These are phyloP conservation scores for Poecile montanus DNA, from an alignment of 2,797 vertebrate genomes.

Conservation along the genomic window DNA sequence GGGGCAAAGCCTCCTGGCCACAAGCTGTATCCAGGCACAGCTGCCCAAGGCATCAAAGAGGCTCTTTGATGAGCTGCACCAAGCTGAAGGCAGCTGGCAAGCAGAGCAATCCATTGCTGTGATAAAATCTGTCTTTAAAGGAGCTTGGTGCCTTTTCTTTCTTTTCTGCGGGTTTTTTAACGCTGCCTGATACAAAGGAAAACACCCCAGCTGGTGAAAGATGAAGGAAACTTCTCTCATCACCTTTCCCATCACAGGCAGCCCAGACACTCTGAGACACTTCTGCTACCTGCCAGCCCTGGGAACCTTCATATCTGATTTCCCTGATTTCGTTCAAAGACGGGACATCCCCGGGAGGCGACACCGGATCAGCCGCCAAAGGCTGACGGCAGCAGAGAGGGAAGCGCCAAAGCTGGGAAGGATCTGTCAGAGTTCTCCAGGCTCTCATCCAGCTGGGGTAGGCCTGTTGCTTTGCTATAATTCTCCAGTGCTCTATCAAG, in stretches of 20 bases:
- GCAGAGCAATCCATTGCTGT: background rate
- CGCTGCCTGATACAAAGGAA: background rate
- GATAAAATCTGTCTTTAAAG: background rate
- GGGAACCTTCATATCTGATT: background rate
- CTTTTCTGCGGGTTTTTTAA: background rate
- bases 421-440: background rate
- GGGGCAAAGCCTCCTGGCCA: background rate
- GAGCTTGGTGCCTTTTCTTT: background rate
- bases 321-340: background rate
- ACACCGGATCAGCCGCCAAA: background rate
- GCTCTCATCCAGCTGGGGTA: slow-evolving; percentile 23
- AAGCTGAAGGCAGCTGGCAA: background rate
- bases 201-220: background rate
- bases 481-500: background rate
- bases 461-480: background rate
- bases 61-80: background rate
- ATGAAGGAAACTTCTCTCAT: slow-evolving; percentile 23
- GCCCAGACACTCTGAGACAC: background rate
- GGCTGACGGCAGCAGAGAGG: background rate
- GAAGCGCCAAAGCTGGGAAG: background rate
- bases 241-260: background rate
- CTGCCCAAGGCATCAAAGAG: background rate
- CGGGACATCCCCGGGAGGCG: background rate
- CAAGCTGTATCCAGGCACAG: background rate
- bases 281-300: background rate